These are phyloP conservation scores for Chironex yamaguchii DNA, from an alignment of 30 jellyfish, hydroid and myxozoan genomes.

Conservation along the genomic window DNA sequence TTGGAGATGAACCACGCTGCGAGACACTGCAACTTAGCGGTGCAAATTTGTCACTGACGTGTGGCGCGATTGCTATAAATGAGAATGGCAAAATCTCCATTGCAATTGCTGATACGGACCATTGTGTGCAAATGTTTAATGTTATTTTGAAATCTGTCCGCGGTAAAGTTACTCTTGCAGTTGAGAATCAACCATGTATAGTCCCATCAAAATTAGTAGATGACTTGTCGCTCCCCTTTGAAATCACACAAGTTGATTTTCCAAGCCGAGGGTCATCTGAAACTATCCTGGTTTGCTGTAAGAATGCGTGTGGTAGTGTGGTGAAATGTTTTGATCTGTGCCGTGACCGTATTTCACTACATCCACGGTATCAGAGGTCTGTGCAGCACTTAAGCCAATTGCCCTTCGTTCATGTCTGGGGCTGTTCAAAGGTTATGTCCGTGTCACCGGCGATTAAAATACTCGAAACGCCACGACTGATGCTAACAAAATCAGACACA, in stretches of 20 bases:
- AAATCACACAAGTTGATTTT: not conserved
- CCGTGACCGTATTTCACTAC: not conserved
- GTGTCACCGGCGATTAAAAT: not conserved
- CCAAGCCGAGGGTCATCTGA: not conserved
- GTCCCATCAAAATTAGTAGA: not conserved
- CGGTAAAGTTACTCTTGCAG: not conserved
- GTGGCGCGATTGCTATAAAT: not conserved
- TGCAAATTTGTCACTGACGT: not conserved
- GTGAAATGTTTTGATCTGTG: not conserved
- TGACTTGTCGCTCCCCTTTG: not conserved
- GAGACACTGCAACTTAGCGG: not conserved
- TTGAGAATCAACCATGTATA: not conserved
- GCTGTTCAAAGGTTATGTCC: not conserved
- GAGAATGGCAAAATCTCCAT: not conserved
- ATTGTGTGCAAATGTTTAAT: not conserved
- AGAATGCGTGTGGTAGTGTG: not conserved
- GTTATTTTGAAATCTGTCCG: not conserved
- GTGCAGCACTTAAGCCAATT: not conserved
- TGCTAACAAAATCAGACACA: not conserved
- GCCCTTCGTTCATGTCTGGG: not conserved
- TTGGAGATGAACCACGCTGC: not conserved
- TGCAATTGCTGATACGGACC: not conserved
- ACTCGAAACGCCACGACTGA: not conserved
- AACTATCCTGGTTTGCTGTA: not conserved
- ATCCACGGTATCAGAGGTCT: not conserved